Evolutionary conservation across 2,113 vertebrate species (phyloP).

Genomic region (Channa maculata): DNA sequence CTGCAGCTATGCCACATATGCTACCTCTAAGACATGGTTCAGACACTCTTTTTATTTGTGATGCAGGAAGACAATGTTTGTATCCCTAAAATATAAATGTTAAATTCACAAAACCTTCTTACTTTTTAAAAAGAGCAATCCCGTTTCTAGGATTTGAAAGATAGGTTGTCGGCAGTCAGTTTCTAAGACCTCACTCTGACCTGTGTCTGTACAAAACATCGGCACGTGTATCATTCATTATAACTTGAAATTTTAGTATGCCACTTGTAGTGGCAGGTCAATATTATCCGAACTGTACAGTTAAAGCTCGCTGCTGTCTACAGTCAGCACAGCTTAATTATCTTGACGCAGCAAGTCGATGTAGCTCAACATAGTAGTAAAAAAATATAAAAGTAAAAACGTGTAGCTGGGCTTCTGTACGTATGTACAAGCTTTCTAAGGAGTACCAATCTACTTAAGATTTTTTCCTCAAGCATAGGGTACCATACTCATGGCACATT

Average conservation of each 20-base stretch:
- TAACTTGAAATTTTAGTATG: constrained; percentile 30
- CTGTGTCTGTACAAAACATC: constrained; percentile 2
- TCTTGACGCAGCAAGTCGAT: constrained; percentile 8
- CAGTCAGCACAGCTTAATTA: constrained; percentile 22
- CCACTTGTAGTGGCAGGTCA: constrained; percentile 14
- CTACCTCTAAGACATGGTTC: constrained; percentile 44
- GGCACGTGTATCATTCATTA: background rate
- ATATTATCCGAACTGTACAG: constrained; percentile 8
- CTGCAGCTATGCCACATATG: constrained; percentile 33
- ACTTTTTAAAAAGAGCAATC: constrained; percentile 40
- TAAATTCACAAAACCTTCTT: constrained; percentile 36
- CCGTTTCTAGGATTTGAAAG: constrained; percentile 37
- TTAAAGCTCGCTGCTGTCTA: constrained; percentile 20
- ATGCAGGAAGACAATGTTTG: constrained; percentile 33
- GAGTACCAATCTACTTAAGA: too few species aligned
- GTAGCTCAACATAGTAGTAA: background rate
- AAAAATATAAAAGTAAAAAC: background rate
- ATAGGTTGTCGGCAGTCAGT: constrained; percentile 52
- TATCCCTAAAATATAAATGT: constrained; percentile 55
- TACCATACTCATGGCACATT: too few species aligned
- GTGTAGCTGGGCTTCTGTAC: background rate
- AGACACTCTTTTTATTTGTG: constrained; percentile 49
- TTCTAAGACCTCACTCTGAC: constrained; percentile 12
- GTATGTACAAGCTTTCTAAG: too few species aligned
- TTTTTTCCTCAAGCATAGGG: too few species aligned